A percentile compares a stretch with the other conserved stretches of the same genome.
These are phyloP conservation scores for Cairina moschata DNA, from an alignment of 2,113 vertebrate species.

Conservation along the genomic window DNA sequence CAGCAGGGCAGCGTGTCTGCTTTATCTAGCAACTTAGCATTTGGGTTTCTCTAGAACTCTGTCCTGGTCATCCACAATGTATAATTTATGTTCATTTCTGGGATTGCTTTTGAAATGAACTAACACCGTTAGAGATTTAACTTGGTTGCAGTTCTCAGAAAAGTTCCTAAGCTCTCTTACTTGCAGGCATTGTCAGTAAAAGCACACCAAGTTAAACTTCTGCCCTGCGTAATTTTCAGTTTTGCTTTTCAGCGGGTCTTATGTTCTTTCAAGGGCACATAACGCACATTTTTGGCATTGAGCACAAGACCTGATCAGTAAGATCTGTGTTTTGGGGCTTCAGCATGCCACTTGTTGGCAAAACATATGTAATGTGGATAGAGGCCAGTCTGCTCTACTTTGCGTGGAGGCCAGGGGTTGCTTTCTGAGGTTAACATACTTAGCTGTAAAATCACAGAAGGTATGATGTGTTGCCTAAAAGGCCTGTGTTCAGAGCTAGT, in stretches of 20 bases:
- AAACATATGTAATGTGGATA: background rate
- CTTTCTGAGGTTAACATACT: background rate
- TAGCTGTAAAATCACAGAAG: background rate
- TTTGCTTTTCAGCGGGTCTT: background rate
- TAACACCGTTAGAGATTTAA: background rate
- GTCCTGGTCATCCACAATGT: background rate
- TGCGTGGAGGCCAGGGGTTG: background rate
- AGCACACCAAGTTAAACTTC: background rate
- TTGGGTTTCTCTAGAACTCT: background rate
- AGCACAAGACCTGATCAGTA: background rate
- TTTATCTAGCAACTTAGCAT: background rate
- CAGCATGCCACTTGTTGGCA: rapidly evolving
- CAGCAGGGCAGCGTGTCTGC: background rate
- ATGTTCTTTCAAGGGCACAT: background rate
- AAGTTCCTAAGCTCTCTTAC: background rate
- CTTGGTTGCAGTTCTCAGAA: rapidly evolving
- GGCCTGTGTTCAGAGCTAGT: background rate
- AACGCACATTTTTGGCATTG: background rate
- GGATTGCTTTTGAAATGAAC: background rate
- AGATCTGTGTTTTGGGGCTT: background rate
- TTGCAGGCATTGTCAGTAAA: background rate
- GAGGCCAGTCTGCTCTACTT: background rate
- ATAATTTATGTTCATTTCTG: rapidly evolving
- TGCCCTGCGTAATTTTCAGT: background rate
- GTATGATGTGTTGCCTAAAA: background rate